These are phyloP conservation scores for Callionymus lyra DNA, from an alignment of 2,113 vertebrate species.

Conservation along the genomic window DNA sequence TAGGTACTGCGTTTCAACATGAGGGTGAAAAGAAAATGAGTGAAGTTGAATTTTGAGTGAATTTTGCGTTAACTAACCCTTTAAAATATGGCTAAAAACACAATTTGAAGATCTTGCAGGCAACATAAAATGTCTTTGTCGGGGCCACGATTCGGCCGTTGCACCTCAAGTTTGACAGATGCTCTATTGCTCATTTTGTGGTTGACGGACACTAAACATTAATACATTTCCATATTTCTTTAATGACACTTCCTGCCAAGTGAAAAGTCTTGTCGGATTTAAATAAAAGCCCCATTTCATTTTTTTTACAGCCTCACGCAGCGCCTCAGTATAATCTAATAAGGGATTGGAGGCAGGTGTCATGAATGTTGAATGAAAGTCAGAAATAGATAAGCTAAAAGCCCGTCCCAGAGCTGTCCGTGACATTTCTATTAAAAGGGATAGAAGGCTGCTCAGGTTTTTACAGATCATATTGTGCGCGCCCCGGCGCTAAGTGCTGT, in stretches of 20 bases:
- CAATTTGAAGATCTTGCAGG: too few species aligned
- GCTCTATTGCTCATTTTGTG: constrained; percentile 9
- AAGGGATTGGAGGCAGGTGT: constrained; percentile 48
- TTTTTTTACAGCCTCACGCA: constrained; percentile 8
- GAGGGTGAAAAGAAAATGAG: too few species aligned
- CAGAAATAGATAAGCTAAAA: constrained; percentile 65
- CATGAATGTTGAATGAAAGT: constrained; percentile 62
- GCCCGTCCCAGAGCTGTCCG: constrained; percentile 43
- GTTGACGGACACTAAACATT: constrained; percentile 7
- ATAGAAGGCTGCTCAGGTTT: constrained; percentile 16
- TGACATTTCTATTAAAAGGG: constrained; percentile 53
- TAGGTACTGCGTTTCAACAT: too few species aligned
- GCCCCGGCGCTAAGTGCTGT: constrained; percentile 34
- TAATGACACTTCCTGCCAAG: constrained; percentile 17
- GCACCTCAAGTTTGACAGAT: too few species aligned
- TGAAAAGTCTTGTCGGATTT: constrained; percentile 26
- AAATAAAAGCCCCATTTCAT: constrained; percentile 4
- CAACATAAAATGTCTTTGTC: too few species aligned
- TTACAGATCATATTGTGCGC: constrained; percentile 7
- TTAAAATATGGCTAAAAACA: too few species aligned
- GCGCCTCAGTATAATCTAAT: constrained; percentile 22
- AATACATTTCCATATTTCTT: constrained; percentile 8
- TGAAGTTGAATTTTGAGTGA: too few species aligned
- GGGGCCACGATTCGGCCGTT: too few species aligned
- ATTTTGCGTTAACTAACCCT: too few species aligned